phyloP scores from a whole-genome alignment of 2,113 vertebrate species.

The Carassius auratus region DNA sequence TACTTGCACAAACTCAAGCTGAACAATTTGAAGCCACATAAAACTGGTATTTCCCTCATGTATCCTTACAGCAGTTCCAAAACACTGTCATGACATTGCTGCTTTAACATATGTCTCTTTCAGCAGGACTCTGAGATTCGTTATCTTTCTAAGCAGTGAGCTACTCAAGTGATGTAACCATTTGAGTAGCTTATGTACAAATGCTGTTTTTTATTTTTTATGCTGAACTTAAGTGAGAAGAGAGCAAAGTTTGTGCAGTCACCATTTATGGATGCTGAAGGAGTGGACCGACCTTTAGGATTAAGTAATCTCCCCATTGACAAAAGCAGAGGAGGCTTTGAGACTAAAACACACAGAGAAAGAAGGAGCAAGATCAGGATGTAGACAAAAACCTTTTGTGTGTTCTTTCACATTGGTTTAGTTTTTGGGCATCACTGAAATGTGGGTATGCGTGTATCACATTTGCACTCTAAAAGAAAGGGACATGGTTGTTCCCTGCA shows the following conservation, averaged over 20 bases:
- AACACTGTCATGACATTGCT: slow-evolving; percentile 40
- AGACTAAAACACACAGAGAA: slow-evolving; percentile 54
- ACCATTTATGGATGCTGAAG: slow-evolving; percentile 56
- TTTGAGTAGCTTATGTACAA: slow-evolving; percentile 89
- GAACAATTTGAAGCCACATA: slow-evolving; percentile 49
- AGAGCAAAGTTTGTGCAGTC: slow-evolving; percentile 64
- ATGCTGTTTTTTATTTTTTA: slow-evolving; percentile 76
- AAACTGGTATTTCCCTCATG: slow-evolving; percentile 38
- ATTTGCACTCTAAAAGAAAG: slow-evolving; percentile 39
- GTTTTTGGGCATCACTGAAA: slow-evolving; percentile 45
- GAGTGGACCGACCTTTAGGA: slow-evolving; percentile 44
- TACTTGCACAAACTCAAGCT: slow-evolving; percentile 49
- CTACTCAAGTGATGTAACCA: slow-evolving; percentile 65
- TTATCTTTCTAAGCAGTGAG: slow-evolving; percentile 70
- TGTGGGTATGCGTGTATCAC: slow-evolving; percentile 45
- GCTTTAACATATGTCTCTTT: slow-evolving; percentile 41
- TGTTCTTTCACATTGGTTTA: slow-evolving; percentile 43
- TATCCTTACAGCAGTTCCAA: slow-evolving; percentile 39
- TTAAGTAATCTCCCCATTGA: slow-evolving; percentile 54
- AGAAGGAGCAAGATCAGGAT: slow-evolving; percentile 58
- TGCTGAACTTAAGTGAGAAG: slow-evolving; percentile 47
- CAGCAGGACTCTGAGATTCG: slow-evolving; percentile 25
- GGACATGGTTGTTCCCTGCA: slow-evolving; percentile 44
- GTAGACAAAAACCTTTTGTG: slow-evolving; percentile 54
- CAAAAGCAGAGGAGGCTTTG: slow-evolving; percentile 51